Percentiles rank a stretch among this genome's conserved stretches.
Evolutionary conservation across 2,797 vertebrate genomes (phyloP).

Genomic region (Dromococcyx pavoninus): DNA sequence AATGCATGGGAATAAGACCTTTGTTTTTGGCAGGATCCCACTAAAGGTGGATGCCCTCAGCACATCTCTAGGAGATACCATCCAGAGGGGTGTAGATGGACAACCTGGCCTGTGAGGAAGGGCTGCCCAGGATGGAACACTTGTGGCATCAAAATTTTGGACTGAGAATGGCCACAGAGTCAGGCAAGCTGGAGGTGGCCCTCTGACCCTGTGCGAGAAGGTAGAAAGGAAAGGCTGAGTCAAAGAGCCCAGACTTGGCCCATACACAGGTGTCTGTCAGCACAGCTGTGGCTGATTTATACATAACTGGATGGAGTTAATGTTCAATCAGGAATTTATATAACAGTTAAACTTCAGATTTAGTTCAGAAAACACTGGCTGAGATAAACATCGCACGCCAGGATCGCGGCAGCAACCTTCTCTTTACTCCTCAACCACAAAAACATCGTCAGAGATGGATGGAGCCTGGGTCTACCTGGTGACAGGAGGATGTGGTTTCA

Average conservation of each 20-base stretch:
- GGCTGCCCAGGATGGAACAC: not conserved
- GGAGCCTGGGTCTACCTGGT: constrained; percentile 44
- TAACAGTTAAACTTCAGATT: not conserved
- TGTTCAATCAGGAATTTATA: not conserved
- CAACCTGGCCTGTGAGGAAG: not conserved
- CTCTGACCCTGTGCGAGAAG: rapidly evolving
- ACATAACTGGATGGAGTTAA: not conserved
- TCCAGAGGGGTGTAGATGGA: not conserved
- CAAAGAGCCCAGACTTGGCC: not conserved
- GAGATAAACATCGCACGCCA: not conserved
- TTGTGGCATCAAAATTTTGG: not conserved
- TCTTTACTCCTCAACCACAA: not conserved
- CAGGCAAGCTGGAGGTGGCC: not conserved
- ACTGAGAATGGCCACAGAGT: not conserved
- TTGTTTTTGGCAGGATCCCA: not conserved
- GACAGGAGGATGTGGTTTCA: constrained; percentile 61
- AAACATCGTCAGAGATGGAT: not conserved
- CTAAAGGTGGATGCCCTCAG: not conserved
- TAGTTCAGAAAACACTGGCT: not conserved
- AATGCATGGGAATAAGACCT: not conserved
- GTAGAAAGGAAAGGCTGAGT: not conserved
- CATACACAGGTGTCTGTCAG: not conserved
- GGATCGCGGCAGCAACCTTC: not conserved
- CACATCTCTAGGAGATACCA: rapidly evolving
- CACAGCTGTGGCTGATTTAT: not conserved